A percentile compares a stretch with the other conserved stretches of the same genome.
Conservation (phyloP, 2,888 invertebrate species). For the Thereva unica region DNA sequence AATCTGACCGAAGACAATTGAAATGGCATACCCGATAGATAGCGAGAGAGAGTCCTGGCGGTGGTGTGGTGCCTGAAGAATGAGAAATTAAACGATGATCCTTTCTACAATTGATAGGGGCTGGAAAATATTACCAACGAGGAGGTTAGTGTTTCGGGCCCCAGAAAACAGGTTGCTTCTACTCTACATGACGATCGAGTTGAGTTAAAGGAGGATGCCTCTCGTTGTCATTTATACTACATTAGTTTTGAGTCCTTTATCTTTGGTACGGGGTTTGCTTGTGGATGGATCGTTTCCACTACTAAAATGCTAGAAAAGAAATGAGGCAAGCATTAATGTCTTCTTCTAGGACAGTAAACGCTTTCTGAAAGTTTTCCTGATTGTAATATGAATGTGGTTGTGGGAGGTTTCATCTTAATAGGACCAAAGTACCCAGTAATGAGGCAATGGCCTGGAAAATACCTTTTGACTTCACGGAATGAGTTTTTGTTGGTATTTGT, state of each 20-base stretch:
- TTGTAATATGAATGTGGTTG: no score
- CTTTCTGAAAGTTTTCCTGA: no score
- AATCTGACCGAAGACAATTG: conserved; percentile 18
- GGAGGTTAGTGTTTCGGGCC: conserved; percentile 10
- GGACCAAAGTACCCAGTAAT: no score
- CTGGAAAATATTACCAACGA: conserved; percentile 3
- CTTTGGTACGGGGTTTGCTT: background rate
- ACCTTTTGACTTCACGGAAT: no score
- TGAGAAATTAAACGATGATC: conserved; percentile 28
- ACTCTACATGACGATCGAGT: background rate
- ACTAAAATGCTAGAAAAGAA: no score
- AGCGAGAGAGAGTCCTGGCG: background rate
- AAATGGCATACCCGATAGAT: conserved; percentile 16
- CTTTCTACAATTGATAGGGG: background rate
- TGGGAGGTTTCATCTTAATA: no score
- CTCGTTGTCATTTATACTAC: conserved; percentile 14
- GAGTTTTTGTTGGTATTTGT: no score
- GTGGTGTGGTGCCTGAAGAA: background rate
- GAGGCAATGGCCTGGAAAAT: no score
- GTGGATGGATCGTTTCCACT: no score
- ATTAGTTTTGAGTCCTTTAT: conserved; percentile 10
- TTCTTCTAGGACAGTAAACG: no score
- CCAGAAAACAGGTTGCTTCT: conserved; percentile 18
- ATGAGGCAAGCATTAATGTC: no score
- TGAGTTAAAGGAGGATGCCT: background rate